Evolutionary conservation across 92 coral and sea anemone genomes (phyloP).

Genomic region (Actinostola sp.): DNA sequence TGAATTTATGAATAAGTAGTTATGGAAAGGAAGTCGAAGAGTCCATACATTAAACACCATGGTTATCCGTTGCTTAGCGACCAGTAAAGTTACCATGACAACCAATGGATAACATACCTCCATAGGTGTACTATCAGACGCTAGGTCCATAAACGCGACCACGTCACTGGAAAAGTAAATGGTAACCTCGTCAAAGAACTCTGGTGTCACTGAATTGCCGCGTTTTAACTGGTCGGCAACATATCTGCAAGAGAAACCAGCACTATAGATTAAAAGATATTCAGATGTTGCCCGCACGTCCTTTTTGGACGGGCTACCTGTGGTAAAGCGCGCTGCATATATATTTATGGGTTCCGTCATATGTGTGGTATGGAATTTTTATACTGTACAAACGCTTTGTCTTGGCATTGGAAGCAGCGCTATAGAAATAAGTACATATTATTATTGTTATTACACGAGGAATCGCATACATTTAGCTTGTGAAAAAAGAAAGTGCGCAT

Average conservation of each 20-base stretch:
- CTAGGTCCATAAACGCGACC: slow-evolving; percentile 78
- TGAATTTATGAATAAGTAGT: background rate
- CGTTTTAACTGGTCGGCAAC: slow-evolving; percentile 82
- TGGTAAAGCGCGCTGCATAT: no score
- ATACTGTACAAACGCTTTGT: no score
- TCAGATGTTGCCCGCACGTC: background rate
- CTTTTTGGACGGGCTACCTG: no score
- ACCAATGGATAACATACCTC: slow-evolving; percentile 44
- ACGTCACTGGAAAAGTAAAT: slow-evolving; percentile 84
- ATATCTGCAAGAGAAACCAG: slow-evolving; percentile 39
- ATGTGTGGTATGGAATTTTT: no score
- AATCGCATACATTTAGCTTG: no score
- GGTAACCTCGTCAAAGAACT: slow-evolving; percentile 78
- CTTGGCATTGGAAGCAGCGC: no score
- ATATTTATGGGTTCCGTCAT: no score
- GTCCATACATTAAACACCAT: background rate
- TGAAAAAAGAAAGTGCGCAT: no score
- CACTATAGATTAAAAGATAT: background rate
- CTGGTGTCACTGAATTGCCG: slow-evolving; percentile 79
- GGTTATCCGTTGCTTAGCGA: no score
- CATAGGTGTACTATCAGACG: slow-evolving; percentile 90
- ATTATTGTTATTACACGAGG: no score
- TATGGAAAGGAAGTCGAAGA: background rate
- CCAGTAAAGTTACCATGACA: background rate
- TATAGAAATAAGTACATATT: no score